Conservation (phyloP, 2,888 invertebrate species). For the Epistrophe eligans region DNA sequence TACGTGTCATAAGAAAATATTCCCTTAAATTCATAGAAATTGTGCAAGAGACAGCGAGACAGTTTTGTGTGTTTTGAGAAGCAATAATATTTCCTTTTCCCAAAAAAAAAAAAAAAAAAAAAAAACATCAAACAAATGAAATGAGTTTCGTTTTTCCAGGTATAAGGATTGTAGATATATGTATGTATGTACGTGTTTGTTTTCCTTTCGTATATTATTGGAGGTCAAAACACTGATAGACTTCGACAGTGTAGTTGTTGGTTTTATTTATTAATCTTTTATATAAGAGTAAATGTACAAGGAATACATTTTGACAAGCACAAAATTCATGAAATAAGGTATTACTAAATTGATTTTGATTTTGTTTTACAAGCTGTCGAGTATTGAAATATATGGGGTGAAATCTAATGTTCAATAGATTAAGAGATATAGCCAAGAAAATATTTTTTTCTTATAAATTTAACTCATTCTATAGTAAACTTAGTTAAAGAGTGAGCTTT, state of each 20-base stretch:
- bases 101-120: neutral
- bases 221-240: slow-evolving; percentile 45
- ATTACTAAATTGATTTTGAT: slow-evolving; percentile 68
- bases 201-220: neutral
- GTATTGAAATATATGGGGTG: neutral
- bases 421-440: no score
- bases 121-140: slow-evolving; percentile 5
- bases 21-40: slow-evolving; percentile 38
- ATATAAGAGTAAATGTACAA: slow-evolving; percentile 46
- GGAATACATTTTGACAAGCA: slow-evolving; percentile 67
- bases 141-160: slow-evolving; percentile 27
- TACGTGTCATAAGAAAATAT: slow-evolving; percentile 58
- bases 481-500: no score
- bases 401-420: neutral
- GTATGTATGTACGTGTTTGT: neutral
- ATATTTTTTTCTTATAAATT: no score
- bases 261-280: slow-evolving; percentile 69
- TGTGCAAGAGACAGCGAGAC: slow-evolving; percentile 48
- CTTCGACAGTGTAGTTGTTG: slow-evolving; percentile 48
- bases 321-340: slow-evolving; percentile 19
- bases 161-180: neutral
- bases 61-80: slow-evolving; percentile 51
- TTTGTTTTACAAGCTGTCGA: slow-evolving; percentile 60
- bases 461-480: no score
- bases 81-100: slow-evolving; percentile 67